These are phyloP conservation scores for Lagopus leucura DNA, from an alignment of 2,113 vertebrate species.

Conservation along the genomic window DNA sequence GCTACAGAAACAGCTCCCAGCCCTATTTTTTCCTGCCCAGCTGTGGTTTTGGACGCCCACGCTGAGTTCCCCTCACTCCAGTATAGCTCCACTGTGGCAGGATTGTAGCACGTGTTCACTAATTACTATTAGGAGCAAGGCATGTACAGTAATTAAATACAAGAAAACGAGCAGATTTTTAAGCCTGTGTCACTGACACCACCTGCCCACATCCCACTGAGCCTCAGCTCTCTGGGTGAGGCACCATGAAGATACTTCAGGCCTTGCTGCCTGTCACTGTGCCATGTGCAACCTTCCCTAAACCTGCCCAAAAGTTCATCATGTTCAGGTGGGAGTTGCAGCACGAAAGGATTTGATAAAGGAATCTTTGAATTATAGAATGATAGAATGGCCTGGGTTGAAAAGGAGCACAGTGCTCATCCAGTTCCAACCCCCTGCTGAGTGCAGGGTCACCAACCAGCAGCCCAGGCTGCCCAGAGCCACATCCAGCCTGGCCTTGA, in stretches of 20 bases:
- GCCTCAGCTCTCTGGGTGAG: accelerated
- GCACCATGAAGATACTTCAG: not conserved
- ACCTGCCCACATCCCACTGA: accelerated
- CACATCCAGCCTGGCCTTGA: too few species aligned
- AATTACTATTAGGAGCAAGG: not conserved
- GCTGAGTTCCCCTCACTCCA: accelerated
- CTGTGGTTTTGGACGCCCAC: not conserved
- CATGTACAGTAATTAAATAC: not conserved
- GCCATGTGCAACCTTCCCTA: accelerated
- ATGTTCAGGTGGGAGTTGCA: not conserved
- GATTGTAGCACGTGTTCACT: accelerated
- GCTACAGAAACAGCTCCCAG: not conserved
- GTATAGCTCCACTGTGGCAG: not conserved
- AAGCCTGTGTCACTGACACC: not conserved
- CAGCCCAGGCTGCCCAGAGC: too few species aligned
- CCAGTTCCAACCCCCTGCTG: too few species aligned
- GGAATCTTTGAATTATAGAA: too few species aligned
- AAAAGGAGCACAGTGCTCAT: too few species aligned
- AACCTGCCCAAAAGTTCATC: accelerated
- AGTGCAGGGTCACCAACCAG: too few species aligned
- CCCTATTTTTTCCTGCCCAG: not conserved
- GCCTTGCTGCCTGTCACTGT: accelerated
- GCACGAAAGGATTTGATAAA: not conserved
- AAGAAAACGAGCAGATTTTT: not conserved
- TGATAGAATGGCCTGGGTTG: too few species aligned